These are phyloP conservation scores for Gastrophysa polygoni DNA, from an alignment of 2,888 invertebrate species.

Conservation along the genomic window DNA sequence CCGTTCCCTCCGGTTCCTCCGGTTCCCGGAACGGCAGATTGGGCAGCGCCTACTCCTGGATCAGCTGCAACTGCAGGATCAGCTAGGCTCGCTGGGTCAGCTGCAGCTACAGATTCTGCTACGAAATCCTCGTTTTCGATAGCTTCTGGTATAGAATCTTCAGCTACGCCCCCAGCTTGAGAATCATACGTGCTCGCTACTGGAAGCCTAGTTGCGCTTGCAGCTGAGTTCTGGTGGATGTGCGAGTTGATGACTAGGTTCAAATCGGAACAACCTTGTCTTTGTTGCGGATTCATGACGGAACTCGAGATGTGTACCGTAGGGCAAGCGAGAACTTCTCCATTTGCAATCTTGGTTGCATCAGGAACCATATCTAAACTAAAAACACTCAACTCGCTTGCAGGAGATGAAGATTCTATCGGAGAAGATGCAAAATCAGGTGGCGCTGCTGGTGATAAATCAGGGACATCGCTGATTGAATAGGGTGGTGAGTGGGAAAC, in stretches of 20 bases:
- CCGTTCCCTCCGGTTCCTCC: conserved; percentile 37
- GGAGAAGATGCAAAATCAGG: conserved; percentile 19
- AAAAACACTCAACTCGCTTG: conserved; percentile 45
- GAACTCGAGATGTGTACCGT: conserved; percentile 64
- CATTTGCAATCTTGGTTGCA: conserved; percentile 32
- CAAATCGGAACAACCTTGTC: conserved; percentile 71
- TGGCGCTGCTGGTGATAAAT: conserved; percentile 7
- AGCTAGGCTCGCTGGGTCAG: conserved; percentile 58
- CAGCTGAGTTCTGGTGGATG: conserved; percentile 60
- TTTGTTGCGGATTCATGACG: conserved; percentile 62
- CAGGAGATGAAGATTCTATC: conserved; percentile 9
- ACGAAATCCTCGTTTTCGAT: conserved; percentile 22
- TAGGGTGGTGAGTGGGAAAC: conserved; percentile 51
- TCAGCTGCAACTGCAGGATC: conserved; percentile 37
- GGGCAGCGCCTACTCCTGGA: conserved; percentile 24
- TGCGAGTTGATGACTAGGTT: conserved; percentile 75
- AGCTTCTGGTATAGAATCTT: background rate
- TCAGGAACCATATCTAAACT: conserved; percentile 48
- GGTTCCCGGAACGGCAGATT: conserved; percentile 32
- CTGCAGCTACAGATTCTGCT: conserved; percentile 39
- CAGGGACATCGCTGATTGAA: conserved; percentile 36
- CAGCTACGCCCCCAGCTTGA: background rate
- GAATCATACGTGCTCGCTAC: conserved; percentile 43
- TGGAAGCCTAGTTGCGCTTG: conserved; percentile 45
- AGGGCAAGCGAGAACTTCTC: conserved; percentile 57